phyloP scores from a whole-genome alignment of 2,797 vertebrate genomes.

The Enteromius mattozi region DNA sequence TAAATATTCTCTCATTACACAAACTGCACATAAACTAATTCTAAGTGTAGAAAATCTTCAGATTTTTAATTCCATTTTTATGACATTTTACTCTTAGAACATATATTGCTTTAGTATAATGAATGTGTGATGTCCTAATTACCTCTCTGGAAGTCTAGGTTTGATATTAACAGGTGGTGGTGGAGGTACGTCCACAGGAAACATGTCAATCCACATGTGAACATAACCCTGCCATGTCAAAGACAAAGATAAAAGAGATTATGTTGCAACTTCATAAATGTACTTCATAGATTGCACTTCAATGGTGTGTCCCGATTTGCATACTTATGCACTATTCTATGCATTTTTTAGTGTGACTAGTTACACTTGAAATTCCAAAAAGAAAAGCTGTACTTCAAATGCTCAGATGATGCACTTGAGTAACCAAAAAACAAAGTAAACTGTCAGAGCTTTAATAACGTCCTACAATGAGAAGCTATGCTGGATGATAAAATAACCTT shows the following conservation, averaged over 20 bases:
- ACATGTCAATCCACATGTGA: slow-evolving; percentile 98
- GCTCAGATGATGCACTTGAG: neutral
- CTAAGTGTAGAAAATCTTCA: neutral
- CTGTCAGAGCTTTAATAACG: neutral
- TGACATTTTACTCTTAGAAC: neutral
- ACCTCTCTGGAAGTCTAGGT: slow-evolving; percentile 89
- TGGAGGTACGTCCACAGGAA: slow-evolving; percentile 87
- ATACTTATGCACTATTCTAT: neutral
- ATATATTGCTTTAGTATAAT: neutral
- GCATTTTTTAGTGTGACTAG: neutral
- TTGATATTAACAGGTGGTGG: slow-evolving; percentile 90
- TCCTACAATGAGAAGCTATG: neutral
- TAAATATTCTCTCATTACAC: slow-evolving; percentile 1
- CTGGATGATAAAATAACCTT: neutral
- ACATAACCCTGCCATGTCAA: slow-evolving; percentile 82
- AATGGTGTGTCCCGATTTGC: too few relatives aligned
- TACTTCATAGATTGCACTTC: too few relatives aligned
- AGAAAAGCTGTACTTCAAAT: neutral
- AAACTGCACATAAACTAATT: neutral
- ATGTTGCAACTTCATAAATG: neutral
- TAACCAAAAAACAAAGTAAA: neutral
- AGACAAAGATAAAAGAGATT: neutral
- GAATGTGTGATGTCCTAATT: slow-evolving; percentile 22
- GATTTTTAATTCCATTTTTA: neutral
- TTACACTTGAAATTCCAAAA: neutral